These are phyloP conservation scores for Trissolcus japonicus DNA, from an alignment of 2,888 invertebrate genomes.

Conservation along the genomic window DNA sequence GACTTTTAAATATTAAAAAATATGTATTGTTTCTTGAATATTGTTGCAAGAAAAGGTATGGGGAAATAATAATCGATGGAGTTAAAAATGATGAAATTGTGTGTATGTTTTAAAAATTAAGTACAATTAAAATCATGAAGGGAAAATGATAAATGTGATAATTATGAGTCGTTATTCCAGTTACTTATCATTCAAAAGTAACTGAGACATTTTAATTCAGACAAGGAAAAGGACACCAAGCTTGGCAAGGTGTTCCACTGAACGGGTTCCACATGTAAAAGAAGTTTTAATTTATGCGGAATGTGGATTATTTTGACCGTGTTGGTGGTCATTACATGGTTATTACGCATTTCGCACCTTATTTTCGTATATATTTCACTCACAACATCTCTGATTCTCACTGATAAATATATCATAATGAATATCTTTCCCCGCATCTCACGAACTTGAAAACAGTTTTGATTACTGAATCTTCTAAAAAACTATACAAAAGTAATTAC, in stretches of 20 bases:
- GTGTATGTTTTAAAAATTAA: too few relatives aligned
- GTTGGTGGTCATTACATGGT: slow-evolving; percentile 44
- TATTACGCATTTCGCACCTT: slow-evolving; percentile 50
- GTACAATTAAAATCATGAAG: too few relatives aligned
- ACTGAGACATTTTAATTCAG: slow-evolving; percentile 21
- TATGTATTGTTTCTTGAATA: too few relatives aligned
- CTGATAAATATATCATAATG: slow-evolving; percentile 21
- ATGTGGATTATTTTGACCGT: slow-evolving; percentile 43
- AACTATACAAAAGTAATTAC: too few relatives aligned
- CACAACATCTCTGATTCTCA: slow-evolving; percentile 12
- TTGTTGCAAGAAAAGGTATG: too few relatives aligned
- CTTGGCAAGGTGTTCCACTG: slow-evolving; percentile 23
- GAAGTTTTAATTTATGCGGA: slow-evolving; percentile 49
- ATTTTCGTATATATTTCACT: slow-evolving; percentile 27
- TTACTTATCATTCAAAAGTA: slow-evolving; percentile 3
- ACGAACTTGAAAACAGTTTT: not conserved
- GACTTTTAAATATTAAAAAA: too few relatives aligned
- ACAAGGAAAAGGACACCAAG: slow-evolving; percentile 4
- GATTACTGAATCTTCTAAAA: not conserved
- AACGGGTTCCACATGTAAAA: slow-evolving; percentile 50
- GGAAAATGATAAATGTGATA: too few relatives aligned
- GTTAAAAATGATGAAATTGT: too few relatives aligned
- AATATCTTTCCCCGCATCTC: slow-evolving; percentile 12
- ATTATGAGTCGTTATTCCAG: too few relatives aligned
- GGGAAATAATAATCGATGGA: too few relatives aligned